phyloP scores from a whole-genome alignment of 2,797 vertebrate species.

The Argyrosomus regius region DNA sequence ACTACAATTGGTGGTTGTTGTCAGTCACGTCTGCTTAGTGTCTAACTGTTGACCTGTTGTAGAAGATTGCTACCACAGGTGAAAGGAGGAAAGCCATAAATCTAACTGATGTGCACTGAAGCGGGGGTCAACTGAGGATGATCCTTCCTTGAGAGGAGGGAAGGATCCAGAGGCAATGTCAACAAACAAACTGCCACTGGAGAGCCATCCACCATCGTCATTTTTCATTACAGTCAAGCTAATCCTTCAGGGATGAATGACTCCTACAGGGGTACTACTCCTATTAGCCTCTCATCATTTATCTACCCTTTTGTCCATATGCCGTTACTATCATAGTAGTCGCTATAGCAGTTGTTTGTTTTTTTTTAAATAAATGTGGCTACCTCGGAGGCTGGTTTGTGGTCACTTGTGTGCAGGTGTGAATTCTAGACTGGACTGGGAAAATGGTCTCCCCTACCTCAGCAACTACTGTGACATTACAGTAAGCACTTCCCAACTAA shows the following conservation, averaged over 20 bases:
- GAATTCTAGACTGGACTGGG: background rate
- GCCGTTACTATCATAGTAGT: conserved; percentile 9
- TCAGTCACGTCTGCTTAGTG: conserved; percentile 51
- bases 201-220: conserved; percentile 48
- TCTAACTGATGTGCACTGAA: conserved; percentile 53
- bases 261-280: conserved; percentile 15
- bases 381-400: background rate
- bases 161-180: conserved; percentile 58
- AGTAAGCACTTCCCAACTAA: conserved; percentile 1
- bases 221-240: conserved; percentile 60
- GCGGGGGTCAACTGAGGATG: conserved; percentile 65
- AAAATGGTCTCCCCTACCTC: conserved; percentile 3
- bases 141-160: conserved; percentile 55
- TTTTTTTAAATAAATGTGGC: conserved; percentile 3
- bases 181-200: conserved; percentile 66
- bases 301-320: conserved; percentile 28
- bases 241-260: conserved; percentile 53
- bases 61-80: conserved; percentile 57
- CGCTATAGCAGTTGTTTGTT: background rate
- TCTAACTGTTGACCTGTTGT: conserved; percentile 55
- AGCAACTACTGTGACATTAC: conserved; percentile 10
- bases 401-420: conserved; percentile 5
- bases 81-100: conserved; percentile 65
- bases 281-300: conserved; percentile 37
- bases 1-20: conserved; percentile 32